Percentiles rank a stretch among this genome's conserved stretches.
Evolutionary conservation across 2,888 invertebrate species (phyloP).

Genomic region (Trissolcus brochymenae): DNA sequence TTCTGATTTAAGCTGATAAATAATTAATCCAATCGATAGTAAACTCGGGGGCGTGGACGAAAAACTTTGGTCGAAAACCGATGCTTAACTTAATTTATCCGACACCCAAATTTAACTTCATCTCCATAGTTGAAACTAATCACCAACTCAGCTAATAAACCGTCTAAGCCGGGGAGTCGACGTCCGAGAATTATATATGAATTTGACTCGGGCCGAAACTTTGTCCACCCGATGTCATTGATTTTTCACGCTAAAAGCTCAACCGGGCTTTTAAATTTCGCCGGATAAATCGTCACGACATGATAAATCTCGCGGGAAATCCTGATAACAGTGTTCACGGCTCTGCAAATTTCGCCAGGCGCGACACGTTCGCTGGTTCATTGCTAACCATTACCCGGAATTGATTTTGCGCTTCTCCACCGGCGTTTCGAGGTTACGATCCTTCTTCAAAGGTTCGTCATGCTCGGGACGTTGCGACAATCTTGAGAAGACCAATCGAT

Average conservation of each 20-base stretch:
- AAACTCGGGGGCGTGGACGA: slow-evolving; percentile 6
- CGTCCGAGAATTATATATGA: slow-evolving; percentile 14
- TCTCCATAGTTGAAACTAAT: slow-evolving; percentile 31
- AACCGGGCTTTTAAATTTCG: slow-evolving; percentile 3
- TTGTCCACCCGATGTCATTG: not conserved
- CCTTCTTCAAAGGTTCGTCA: too few relatives aligned
- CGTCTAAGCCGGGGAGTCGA: slow-evolving; percentile 4
- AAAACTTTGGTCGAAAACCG: slow-evolving; percentile 26
- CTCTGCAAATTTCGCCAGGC: too few relatives aligned
- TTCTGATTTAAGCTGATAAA: slow-evolving; percentile 9
- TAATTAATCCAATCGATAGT: slow-evolving; percentile 15
- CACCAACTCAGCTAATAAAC: slow-evolving; percentile 21
- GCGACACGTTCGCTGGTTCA: too few relatives aligned
- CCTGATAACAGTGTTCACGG: too few relatives aligned
- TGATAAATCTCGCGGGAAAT: too few relatives aligned
- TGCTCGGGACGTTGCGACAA: too few relatives aligned
- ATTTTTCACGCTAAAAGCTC: not conserved
- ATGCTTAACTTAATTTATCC: slow-evolving; percentile 32
- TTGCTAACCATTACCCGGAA: too few relatives aligned
- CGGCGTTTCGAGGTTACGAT: too few relatives aligned
- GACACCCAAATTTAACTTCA: slow-evolving; percentile 33
- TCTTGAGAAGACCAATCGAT: too few relatives aligned
- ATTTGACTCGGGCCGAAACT: slow-evolving; percentile 14
- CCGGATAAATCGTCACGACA: not conserved
- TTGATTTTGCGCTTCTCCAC: too few relatives aligned